phyloP scores from a whole-genome alignment of 2,113 vertebrate species.

The Triplophysa rosa region DNA sequence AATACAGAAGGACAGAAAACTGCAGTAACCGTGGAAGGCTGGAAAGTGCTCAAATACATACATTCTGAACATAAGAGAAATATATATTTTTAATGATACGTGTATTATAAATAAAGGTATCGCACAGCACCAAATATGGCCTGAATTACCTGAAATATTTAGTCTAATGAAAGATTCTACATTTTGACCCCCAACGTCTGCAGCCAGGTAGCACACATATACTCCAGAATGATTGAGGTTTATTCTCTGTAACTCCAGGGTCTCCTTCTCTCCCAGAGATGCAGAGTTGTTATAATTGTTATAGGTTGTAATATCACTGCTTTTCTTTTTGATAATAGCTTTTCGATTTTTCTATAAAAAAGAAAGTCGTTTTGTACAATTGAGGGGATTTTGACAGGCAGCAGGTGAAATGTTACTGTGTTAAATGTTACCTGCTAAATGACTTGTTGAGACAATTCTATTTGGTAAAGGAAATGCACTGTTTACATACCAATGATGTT shows the following conservation, averaged over 20 bases:
- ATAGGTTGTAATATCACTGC: not conserved
- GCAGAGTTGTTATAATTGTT: slow-evolving; percentile 1
- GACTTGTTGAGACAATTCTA: not conserved
- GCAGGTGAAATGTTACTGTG: too few relatives aligned
- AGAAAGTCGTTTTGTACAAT: not conserved
- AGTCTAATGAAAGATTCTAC: not conserved
- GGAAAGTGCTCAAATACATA: not conserved
- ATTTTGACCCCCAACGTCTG: slow-evolving; percentile 44
- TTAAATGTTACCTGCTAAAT: too few relatives aligned
- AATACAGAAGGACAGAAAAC: not conserved
- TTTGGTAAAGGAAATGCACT: too few relatives aligned
- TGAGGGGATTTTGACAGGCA: not conserved
- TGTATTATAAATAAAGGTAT: not conserved
- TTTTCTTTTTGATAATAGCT: slow-evolving; percentile 42
- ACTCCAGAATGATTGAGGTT: slow-evolving; percentile 39
- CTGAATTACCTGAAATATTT: slow-evolving; percentile 50
- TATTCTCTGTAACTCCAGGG: slow-evolving; percentile 31
- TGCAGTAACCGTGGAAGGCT: not conserved
- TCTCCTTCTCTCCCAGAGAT: slow-evolving; percentile 19
- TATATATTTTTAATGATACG: not conserved
- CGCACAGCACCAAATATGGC: not conserved
- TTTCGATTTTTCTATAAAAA: not conserved
- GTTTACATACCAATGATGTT: not conserved
- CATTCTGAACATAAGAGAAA: slow-evolving; percentile 39
- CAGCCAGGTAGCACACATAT: slow-evolving; percentile 50